Evolutionary conservation across 2,888 invertebrate genomes (phyloP).

Genomic region (Mythimna vitellina): DNA sequence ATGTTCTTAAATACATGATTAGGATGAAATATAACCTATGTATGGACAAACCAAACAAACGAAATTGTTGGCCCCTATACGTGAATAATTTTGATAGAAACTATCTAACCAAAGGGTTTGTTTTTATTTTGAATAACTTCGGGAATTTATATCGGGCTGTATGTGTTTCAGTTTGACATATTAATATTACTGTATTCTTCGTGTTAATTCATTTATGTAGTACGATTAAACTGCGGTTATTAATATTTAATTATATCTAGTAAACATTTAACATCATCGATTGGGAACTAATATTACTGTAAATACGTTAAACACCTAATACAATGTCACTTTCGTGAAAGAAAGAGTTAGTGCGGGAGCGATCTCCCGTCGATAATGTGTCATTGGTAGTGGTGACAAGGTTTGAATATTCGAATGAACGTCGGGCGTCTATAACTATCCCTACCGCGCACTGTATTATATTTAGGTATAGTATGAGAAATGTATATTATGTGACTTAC

Average conservation of each 20-base stretch:
- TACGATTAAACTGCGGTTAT: slow-evolving; percentile 38
- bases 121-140: neutral
- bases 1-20: slow-evolving; percentile 37
- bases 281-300: slow-evolving; percentile 43
- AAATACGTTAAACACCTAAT: slow-evolving; percentile 48
- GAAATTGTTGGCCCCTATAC: slow-evolving; percentile 64
- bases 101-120: slow-evolving; percentile 11
- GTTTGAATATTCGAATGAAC: slow-evolving; percentile 31
- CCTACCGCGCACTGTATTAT: slow-evolving; percentile 26
- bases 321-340: slow-evolving; percentile 23
- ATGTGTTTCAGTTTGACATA: slow-evolving; percentile 4
- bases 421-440: slow-evolving; percentile 36
- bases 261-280: slow-evolving; percentile 45
- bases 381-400: slow-evolving; percentile 10
- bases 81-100: slow-evolving; percentile 37
- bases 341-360: slow-evolving; percentile 1
- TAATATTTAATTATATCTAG: slow-evolving; percentile 41
- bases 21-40: slow-evolving; percentile 34
- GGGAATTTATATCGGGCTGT: slow-evolving; percentile 12
- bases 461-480: slow-evolving; percentile 11
- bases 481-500: slow-evolving; percentile 51
- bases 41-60: slow-evolving; percentile 48
- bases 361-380: slow-evolving; percentile 2
- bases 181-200: slow-evolving; percentile 15
- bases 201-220: slow-evolving; percentile 8